These are phyloP conservation scores for Nebria brevicollis DNA, from an alignment of 2,888 invertebrate genomes.

Conservation along the genomic window DNA sequence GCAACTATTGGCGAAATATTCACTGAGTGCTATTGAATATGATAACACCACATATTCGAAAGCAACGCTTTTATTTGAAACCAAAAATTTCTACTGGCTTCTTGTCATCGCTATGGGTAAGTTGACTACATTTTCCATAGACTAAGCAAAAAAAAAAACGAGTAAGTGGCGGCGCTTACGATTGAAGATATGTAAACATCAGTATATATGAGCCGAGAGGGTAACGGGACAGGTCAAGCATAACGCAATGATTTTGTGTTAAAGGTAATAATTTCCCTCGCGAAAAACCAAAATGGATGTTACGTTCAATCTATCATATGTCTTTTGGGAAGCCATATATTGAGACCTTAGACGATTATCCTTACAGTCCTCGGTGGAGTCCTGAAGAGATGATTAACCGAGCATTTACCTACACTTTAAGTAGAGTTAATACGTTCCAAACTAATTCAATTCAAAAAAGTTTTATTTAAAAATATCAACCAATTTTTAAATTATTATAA, in stretches of 20 bases:
- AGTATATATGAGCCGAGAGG: too few species aligned
- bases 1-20: constrained; percentile 61
- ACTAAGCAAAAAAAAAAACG: background rate
- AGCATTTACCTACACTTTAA: constrained; percentile 54
- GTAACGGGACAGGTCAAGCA: too few species aligned
- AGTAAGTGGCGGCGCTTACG: background rate
- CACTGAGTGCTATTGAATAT: constrained; percentile 64
- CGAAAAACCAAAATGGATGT: constrained; percentile 65
- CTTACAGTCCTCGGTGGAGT: constrained; percentile 57
- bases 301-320: constrained; percentile 69
- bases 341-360: constrained; percentile 53
- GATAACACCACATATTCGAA: constrained; percentile 62
- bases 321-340: constrained; percentile 51
- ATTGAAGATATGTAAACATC: background rate
- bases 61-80: constrained; percentile 70
- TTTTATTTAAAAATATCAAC: background rate
- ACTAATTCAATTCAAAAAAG: constrained; percentile 8
- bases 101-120: constrained; percentile 68
- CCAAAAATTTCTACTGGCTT: constrained; percentile 72
- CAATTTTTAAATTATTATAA: background rate
- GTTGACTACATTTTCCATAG: constrained; percentile 29
- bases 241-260: background rate
- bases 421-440: constrained; percentile 22
- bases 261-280: constrained; percentile 66
- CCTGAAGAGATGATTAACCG: constrained; percentile 56